Evolutionary conservation across 2,797 vertebrate species (phyloP), one percentile per base, ranked within the genome.

Genomic region (Fringilla coelebs): DNA sequence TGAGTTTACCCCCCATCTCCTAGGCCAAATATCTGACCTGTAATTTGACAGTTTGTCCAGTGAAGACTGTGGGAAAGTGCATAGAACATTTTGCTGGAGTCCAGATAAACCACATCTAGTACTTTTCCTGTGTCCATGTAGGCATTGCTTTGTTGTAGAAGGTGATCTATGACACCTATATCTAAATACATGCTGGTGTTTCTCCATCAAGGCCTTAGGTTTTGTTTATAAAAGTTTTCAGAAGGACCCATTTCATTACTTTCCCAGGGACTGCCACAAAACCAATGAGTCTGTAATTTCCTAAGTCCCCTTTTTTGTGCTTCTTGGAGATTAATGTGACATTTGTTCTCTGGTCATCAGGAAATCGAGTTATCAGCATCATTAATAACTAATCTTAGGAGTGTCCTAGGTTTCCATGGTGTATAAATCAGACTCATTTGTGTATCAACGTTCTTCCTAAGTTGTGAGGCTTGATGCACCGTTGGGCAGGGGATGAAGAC

Each of bases 381-480:
- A 13, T 15, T 68, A 82, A 17, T 8, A 57, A 46, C 26, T 40
- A 31, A 7, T 34, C 22, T 67, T 49, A 49, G 25, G 31, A 38
- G 10, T n/a, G 49, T 25, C 7, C 6, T 40, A 22, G 26, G 16
- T 60, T 89, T 76, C 21, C 21, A 26, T 10, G 29, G 29, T 36
- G 8, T 34, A 28, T 24, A 61, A 88, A 61, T 52, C 18, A 40
- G 17, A 54, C 9, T 67, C 5, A 31, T 67, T 54, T 52, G 3
- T 5, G 2, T 7, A 17, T 43, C 8, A 26, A 11, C 13, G 22
- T 54, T 67, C 17, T 31, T 54, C 7, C 46, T 54, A 40, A 48
- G 3, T 41, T 67, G 31, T 0, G 2, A 67, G 13, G 12, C 26
- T 65, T 36, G 15, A 48, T 38, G 16, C 6, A 11, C 5, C 7